Base-by-base conservation (phyloP, 2,797 vertebrate species). In the Micrastur ruficollis region DNA sequence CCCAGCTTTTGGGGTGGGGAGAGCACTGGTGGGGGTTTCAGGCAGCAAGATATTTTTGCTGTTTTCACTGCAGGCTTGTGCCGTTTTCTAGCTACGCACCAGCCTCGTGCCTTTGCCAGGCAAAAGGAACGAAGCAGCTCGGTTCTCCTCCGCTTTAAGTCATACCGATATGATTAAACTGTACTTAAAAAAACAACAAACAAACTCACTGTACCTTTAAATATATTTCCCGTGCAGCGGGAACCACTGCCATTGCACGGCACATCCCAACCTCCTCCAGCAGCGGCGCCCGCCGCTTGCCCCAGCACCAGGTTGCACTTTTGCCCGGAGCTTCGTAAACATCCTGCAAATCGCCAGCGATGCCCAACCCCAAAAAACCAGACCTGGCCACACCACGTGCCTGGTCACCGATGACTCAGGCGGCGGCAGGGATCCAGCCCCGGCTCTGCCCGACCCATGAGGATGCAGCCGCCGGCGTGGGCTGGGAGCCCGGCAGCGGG, bases 381-480 rank as follows among this genome's bases (percentile, higher is more conserved):
- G 12, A 29, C 23, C 47, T 3, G 5, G 50, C 23, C 25, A 2
- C 4, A 0, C 55, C 7, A 8, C 2, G 5, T 9, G 4, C 56
- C 21, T 2, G 42, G 4, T 49, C 49, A 18, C 40, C 0, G 0
- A 7, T 29, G 55, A 29, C 49, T 29, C 53, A 23, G 49, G 59
- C 4, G 5, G 40, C 4, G 14, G 56, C 2, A 3, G 22, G 21
- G 81, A 70, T 32, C 55, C 70, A 34, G 19, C 40, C 50, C 14
- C 11, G 32, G 32, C 32, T 58, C 70, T 72, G 83, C 23, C 63
- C 1, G 1, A 46, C 12, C 21, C 22, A 2, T 1, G 2, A 17
- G 49, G 46, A 56, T 38, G 25, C 66, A 74, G 50, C 63, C 1
- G 4, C n/a, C 0, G 0, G 52, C 0, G 0, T 2, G 52, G 53